Evolutionary conservation across 2,113 vertebrate species (phyloP).

Genomic region (Pachyramphus minor): DNA sequence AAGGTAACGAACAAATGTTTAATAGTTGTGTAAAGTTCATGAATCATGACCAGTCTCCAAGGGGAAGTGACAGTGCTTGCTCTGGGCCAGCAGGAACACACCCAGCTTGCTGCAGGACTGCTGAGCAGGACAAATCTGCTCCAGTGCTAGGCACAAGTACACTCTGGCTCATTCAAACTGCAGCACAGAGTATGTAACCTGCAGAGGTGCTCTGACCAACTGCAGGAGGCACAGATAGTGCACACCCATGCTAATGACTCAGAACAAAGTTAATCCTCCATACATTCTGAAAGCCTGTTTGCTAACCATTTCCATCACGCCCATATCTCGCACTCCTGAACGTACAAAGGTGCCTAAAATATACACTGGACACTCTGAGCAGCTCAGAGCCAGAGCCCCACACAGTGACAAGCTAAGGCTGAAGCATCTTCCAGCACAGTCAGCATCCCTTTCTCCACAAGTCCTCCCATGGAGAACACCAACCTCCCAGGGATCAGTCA

Average conservation of each 20-base stretch:
- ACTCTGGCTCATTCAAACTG: neutral
- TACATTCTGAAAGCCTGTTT: neutral
- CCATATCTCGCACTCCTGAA: rapidly evolving
- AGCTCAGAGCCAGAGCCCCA: neutral
- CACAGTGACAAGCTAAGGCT: neutral
- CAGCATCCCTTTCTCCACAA: neutral
- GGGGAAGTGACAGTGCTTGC: rapidly evolving
- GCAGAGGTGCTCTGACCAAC: neutral
- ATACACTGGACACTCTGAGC: neutral
- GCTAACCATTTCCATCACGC: neutral
- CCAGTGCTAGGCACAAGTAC: neutral
- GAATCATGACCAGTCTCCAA: neutral
- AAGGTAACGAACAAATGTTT: neutral
- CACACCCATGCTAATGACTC: neutral
- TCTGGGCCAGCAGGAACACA: neutral
- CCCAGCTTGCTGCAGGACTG: neutral
- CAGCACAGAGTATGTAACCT: rapidly evolving
- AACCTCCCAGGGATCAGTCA: neutral
- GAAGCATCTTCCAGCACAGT: neutral
- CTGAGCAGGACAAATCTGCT: neutral
- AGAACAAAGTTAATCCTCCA: neutral
- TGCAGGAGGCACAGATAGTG: neutral
- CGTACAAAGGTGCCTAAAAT: neutral
- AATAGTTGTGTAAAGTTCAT: neutral
- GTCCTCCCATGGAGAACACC: neutral